phyloP scores from a whole-genome alignment of 2,888 invertebrate genomes.

The Cephus pulcher region DNA sequence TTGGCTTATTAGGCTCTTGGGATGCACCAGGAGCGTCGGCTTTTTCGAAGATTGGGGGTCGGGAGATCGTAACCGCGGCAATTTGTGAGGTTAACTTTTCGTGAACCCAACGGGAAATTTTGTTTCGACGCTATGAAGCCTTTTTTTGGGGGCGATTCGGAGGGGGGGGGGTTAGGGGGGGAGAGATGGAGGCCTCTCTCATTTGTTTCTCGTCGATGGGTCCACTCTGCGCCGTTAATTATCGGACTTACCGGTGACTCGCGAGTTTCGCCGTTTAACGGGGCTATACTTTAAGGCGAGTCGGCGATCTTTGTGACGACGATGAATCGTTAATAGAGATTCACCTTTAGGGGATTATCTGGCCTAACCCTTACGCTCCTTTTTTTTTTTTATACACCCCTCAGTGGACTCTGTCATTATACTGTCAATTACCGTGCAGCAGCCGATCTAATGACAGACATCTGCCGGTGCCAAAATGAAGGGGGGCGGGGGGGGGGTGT shows the following conservation, averaged over 20 bases:
- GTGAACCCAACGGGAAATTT: neutral
- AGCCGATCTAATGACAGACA: constrained; percentile 42
- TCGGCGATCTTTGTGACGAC: constrained; percentile 15
- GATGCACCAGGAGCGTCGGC: neutral
- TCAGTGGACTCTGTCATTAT: constrained; percentile 49
- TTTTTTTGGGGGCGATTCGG: neutral
- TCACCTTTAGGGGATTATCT: neutral
- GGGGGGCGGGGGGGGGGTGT: neutral
- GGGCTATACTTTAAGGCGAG: neutral
- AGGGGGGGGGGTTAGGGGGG: no score
- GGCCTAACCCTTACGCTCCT: neutral
- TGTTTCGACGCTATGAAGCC: neutral
- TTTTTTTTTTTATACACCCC: neutral
- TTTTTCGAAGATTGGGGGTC: neutral
- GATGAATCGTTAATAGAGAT: neutral
- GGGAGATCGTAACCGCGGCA: neutral
- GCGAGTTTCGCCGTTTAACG: constrained; percentile 15
- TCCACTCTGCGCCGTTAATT: neutral
- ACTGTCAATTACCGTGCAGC: constrained; percentile 50
- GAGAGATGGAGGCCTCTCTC: no score
- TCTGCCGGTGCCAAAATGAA: constrained; percentile 28
- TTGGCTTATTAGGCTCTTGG: neutral
- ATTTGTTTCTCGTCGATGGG: neutral
- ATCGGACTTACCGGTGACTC: constrained; percentile 1
- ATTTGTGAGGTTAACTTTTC: neutral